phyloP scores from a whole-genome alignment of 1,140 invertebrate genomes.

The Harpegnathos saltator region DNA sequence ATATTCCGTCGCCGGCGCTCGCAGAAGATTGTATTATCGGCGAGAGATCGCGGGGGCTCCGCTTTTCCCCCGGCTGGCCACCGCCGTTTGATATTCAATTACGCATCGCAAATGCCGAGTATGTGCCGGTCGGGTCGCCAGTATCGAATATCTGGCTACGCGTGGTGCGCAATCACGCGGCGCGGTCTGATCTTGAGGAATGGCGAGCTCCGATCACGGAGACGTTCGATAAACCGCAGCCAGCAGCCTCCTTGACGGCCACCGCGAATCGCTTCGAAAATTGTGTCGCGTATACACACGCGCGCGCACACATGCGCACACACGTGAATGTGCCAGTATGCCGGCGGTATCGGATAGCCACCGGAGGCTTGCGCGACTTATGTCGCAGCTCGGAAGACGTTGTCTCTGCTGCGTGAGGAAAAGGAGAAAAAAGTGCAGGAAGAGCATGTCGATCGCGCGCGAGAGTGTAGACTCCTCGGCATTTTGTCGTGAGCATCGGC shows the following conservation, averaged over 20 bases:
- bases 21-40: slow-evolving; percentile 20
- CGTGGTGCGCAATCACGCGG: slow-evolving; percentile 67
- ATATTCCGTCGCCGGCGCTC: slow-evolving; percentile 15
- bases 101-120: slow-evolving; percentile 62
- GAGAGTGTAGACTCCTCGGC: no score
- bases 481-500: no score
- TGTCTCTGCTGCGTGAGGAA: no score
- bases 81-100: slow-evolving; percentile 62
- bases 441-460: no score
- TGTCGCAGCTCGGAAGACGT: not conserved
- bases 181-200: slow-evolving; percentile 66
- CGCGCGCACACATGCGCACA: no score
- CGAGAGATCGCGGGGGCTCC: slow-evolving; percentile 10
- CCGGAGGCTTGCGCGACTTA: not conserved
- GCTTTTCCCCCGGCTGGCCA: slow-evolving; percentile 40
- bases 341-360: slow-evolving; percentile 16
- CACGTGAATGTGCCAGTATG: no score
- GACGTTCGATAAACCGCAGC: slow-evolving; percentile 56
- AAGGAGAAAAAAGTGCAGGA: no score
- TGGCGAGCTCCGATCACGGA: slow-evolving; percentile 50
- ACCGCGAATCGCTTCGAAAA: slow-evolving; percentile 38
- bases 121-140: slow-evolving; percentile 33
- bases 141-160: slow-evolving; percentile 61
- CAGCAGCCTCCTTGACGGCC: slow-evolving; percentile 26
- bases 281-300: slow-evolving; percentile 13